Base-by-base conservation (phyloP, 1,140 invertebrate genomes). In the Neotoxoptera formosana region DNA sequence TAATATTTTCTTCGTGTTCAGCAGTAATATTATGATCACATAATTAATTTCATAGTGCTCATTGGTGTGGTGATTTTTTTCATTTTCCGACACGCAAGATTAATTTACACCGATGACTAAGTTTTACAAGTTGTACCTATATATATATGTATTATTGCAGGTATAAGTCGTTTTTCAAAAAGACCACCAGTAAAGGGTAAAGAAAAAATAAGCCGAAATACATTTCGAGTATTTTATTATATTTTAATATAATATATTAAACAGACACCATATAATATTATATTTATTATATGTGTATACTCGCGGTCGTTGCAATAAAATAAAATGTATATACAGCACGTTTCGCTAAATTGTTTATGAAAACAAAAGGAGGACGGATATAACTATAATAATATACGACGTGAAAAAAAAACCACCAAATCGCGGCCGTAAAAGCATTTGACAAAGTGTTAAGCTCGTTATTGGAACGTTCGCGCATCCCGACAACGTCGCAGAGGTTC, bases 401-500 rank as follows among this genome's bases (percentile, higher is more conserved):
- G 84, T 30, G 41, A 30, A 76, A 76, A 47, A 53, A 47, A 47
- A 25, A 25, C 20, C 25, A 48, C 23, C 45, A n/a, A 86, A 47
- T 86, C 36, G 45, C 25, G 36, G 36, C 45, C 36, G 84, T 86
- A 86, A 86, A 86, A 86, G 14, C 84, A 86, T 86, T 86, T 45
- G 41, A 45, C 14, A 48, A 56, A 90, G 88, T 56, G 88, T 56
- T 56, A 56, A 90, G 88, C 88, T 56, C 88, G 34, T 51, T 76
- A 76, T 76, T 56, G 1, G 48, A 90, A 56, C 36, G 51, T 90
- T 90, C 1, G 34, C 36, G 84, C 84, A 25, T 56, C 88, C n/a
- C 34, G 48, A 53, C 7, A 21, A 56, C n/a, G 8, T 53, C n/a
- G 88, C 21, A 8, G 47, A 14, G 25, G 30, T 51, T n/a, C 88